Evolutionary conservation across 2,797 vertebrate genomes (phyloP), one percentile per base, ranked within the genome.

Genomic region (Diplodus sargus): DNA sequence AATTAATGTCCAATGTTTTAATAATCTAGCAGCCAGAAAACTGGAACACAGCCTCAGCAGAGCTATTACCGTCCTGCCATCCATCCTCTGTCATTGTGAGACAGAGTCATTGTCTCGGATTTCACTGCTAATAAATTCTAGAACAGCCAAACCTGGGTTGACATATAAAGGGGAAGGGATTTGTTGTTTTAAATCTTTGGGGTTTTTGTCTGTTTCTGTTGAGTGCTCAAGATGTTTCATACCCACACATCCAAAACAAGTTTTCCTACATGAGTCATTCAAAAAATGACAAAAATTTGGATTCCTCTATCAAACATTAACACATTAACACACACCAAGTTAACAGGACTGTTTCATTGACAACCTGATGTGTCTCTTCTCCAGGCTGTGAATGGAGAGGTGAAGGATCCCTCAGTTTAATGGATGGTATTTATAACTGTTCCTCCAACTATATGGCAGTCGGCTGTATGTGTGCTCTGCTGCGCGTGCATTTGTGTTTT

Each of bases 351-450:
- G 47, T 86, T 90, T 86, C 59, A 88, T 61, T 92, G 78, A 90
- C 76, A 64, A 90, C 76, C 85, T 77, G 63, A 90, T 92, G 81
- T 93, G 90, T 94, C 83, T 95, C 90, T 92, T 85, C 94, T 93
- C 78, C 70, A 95, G 95, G 94, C 85, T 87, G 73, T 93, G 90
- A 92, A 85, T 91, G 87, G 89, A 88, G 78, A 89, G 74, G 88
- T 89, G 92, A 86, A 76, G 92, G 90, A 93, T 87, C 87, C 88
- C 77, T 92, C 92, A 79, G 61, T 93, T 88, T 93, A 88, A 90
- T 74, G 61, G 90, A 94, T 92, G 93, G 93, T 95, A 94, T 94
- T 95, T 95, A 94, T 93, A 89, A 89, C 76, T 74, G 83, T 84
- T 93, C 88, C 85, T 91, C 89, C 71, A 79, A 74, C 78, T 85